These are phyloP conservation scores for Lasioglossum villosulum DNA, from an alignment of 2,888 invertebrate genomes.

Conservation along the genomic window DNA sequence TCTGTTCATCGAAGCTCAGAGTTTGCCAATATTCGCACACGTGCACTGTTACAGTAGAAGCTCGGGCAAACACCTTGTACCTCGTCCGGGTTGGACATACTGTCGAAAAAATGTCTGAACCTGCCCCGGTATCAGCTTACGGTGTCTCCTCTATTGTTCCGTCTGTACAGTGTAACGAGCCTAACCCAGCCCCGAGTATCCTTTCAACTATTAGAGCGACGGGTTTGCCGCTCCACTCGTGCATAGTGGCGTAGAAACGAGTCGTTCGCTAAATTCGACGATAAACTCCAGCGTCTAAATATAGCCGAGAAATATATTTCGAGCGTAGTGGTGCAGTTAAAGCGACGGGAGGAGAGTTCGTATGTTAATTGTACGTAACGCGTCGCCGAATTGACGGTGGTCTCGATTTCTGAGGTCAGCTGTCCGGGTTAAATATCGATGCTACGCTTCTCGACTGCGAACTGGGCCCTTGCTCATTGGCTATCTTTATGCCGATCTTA, in stretches of 20 bases:
- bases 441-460: conserved; percentile 57
- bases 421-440: conserved; percentile 64
- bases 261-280: conserved; percentile 1
- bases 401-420: conserved; percentile 63
- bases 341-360: conserved; percentile 1
- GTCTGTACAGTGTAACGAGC: not conserved
- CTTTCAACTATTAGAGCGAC: not conserved
- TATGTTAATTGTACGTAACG: conserved; percentile 35
- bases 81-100: not conserved
- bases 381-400: conserved; percentile 45
- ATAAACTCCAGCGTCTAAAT: conserved; percentile 11
- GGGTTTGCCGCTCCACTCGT: not conserved
- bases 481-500: conserved; percentile 66
- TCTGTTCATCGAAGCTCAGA: not conserved
- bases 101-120: not conserved
- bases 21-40: not conserved
- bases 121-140: not conserved
- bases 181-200: not conserved
- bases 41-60: not conserved
- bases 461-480: conserved; percentile 58
- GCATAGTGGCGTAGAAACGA: not conserved
- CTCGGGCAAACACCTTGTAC: not conserved
- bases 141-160: not conserved
- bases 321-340: not conserved
- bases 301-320: conserved; percentile 1